Percentiles rank a stretch among this genome's conserved stretches.
These are phyloP conservation scores for Cygnus atratus DNA, from an alignment of 2,113 vertebrate species.

Conservation along the genomic window DNA sequence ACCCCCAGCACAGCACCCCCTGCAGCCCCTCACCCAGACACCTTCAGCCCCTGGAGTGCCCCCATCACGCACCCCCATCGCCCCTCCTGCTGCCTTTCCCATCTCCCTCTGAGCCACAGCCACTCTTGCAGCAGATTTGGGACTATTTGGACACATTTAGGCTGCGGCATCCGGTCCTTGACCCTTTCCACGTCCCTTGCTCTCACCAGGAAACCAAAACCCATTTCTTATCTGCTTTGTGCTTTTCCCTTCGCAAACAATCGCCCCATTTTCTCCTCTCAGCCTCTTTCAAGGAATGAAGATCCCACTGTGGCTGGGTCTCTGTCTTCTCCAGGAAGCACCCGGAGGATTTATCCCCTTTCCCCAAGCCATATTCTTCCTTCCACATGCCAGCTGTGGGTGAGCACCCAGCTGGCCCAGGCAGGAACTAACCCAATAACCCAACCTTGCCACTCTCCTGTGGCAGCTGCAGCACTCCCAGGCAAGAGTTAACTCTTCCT, in stretches of 20 bases:
- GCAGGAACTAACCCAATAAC: background rate
- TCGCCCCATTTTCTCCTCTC: background rate
- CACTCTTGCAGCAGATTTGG: background rate
- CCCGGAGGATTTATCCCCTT: background rate
- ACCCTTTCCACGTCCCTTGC: background rate
- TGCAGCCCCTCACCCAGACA: rapidly evolving
- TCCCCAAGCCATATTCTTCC: background rate
- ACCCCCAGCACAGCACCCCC: background rate
- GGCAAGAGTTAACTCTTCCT: background rate
- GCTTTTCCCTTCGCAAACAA: background rate
- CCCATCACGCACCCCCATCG: background rate
- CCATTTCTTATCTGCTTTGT: background rate
- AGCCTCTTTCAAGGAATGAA: background rate
- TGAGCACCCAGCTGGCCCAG: background rate
- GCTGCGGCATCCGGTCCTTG: rapidly evolving
- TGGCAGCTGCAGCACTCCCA: background rate
- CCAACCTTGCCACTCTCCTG: background rate
- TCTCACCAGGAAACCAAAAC: background rate
- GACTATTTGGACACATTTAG: rapidly evolving
- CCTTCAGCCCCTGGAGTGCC: background rate
- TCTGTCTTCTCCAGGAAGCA: background rate
- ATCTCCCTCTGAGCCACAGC: background rate
- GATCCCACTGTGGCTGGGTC: rapidly evolving
- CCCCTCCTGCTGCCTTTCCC: background rate
- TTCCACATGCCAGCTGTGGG: background rate